Evolutionary conservation across 2,113 vertebrate species (phyloP), one percentile per base, ranked within the genome.

Genomic region (Xerus inauris): DNA sequence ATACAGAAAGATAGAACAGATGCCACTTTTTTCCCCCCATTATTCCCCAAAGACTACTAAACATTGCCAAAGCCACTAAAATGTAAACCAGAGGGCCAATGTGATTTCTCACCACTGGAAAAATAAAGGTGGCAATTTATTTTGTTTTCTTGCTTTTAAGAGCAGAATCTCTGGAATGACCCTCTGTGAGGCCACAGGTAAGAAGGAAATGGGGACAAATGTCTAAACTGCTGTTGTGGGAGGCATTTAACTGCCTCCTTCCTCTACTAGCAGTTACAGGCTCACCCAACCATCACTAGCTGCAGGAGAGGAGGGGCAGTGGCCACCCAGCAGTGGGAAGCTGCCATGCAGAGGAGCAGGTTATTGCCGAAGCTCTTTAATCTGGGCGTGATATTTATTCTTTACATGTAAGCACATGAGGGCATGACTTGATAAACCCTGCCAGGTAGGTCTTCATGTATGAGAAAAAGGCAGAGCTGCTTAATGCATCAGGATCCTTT

Each of bases 361-460:
- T 97, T 97, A 97, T 97, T 93, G 4, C 96, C 95, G 97, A 97
- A 98, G 97, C 97, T 97, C 95, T 97, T 98, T 98, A 98, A 97
- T 97, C 86, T 95, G 88, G 96, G 97, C 96, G 96, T 98, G 96
- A 97, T 96, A 94, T 98, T 98, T 97, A 97, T 98, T 97, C 97
- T 97, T 97, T 96, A 69, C 97, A 51, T 95, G 97, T 89, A 88
- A 85, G 94, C 79, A 98, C 96, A 97, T 89, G 96, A 98, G 98
- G 98, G 95, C 69, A 84, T 40, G 80, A 81, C 93, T 59, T 94
- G 94, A 96, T 95, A 98, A 98, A 94, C 94, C 93, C 95, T 97
- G 97, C 97, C 97, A 98, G 94, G 87, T 96, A 97, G 64, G 93
- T 97, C 97, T 98, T 95, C 91, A 64, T 0, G 10, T 96, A 67